A percentile compares a stretch with the other conserved stretches of the same genome.
Evolutionary conservation across 2,113 vertebrate genomes (phyloP).

Genomic region (Xenus cinereus): DNA sequence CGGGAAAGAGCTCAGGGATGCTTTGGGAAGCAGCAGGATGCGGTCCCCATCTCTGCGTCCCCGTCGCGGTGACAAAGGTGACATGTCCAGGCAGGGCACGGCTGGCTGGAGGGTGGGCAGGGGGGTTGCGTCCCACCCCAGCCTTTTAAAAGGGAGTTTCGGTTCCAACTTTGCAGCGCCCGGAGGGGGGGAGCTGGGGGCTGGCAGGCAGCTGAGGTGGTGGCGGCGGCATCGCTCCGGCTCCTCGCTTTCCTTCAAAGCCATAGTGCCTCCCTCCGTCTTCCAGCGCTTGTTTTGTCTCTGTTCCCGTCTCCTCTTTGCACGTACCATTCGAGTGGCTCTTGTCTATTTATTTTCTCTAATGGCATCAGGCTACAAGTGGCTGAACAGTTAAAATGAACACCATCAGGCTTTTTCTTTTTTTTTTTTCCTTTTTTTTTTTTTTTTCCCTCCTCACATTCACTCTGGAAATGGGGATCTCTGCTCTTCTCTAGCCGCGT

Average conservation of each 20-base stretch:
- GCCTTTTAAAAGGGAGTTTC: neutral
- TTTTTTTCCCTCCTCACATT: neutral
- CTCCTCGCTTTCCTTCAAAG: neutral
- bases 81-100: rapidly evolving
- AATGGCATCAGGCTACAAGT: slow-evolving; percentile 55
- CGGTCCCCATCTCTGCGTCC: rapidly evolving
- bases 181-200: neutral
- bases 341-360: slow-evolving; percentile 51
- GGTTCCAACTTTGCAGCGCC: neutral
- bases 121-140: rapidly evolving
- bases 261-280: neutral
- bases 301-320: neutral
- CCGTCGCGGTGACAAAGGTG: neutral
- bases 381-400: slow-evolving; percentile 50
- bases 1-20: neutral
- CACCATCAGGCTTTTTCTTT: neutral
- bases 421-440: neutral
- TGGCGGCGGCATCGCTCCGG: neutral
- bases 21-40: neutral
- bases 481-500: neutral
- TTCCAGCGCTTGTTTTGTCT: slow-evolving; percentile 19
- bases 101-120: neutral
- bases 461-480: neutral
- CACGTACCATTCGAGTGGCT: slow-evolving; percentile 40
- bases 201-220: neutral